phyloP scores from a whole-genome alignment of 2,113 vertebrate genomes.

The Aspiorhynchus laticeps region DNA sequence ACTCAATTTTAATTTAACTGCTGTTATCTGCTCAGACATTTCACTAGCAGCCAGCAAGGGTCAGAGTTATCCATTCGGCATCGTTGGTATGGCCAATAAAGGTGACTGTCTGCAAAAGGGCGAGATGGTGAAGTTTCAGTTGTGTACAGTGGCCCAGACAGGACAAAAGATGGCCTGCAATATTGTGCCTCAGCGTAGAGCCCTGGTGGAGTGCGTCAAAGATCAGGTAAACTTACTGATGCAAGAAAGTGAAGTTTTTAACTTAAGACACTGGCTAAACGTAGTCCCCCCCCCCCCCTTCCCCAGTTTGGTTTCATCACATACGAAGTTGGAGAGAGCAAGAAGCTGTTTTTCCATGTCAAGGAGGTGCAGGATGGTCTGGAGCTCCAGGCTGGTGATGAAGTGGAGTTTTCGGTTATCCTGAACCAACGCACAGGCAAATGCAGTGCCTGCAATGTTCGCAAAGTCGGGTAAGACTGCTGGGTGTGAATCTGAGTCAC shows the following conservation, averaged over 20 bases:
- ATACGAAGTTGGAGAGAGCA: constrained; percentile 97
- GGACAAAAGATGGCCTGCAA: constrained; percentile 95
- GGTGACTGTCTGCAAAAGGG: constrained; percentile 95
- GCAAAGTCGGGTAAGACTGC: constrained; percentile 86
- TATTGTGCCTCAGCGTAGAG: constrained; percentile 89
- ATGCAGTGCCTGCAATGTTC: constrained; percentile 97
- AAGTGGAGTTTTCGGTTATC: constrained; percentile 97
- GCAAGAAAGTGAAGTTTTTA: neutral
- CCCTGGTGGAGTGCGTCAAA: constrained; percentile 96
- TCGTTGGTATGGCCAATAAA: constrained; percentile 95
- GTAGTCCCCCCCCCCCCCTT: no score
- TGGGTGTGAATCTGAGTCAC: no score
- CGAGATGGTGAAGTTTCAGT: constrained; percentile 93
- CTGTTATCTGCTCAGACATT: neutral
- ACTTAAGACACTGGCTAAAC: neutral
- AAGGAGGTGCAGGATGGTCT: constrained; percentile 98
- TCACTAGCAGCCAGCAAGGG: constrained; percentile 83
- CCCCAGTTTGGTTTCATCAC: constrained; percentile 97
- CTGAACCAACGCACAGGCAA: constrained; percentile 98
- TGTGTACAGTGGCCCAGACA: constrained; percentile 89
- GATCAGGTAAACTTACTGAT: constrained; percentile 84
- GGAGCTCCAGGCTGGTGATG: constrained; percentile 95
- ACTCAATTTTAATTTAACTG: neutral
- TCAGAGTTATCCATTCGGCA: constrained; percentile 91
- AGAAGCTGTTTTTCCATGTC: constrained; percentile 99